These are phyloP conservation scores for Spea bombifrons DNA, from an alignment of 2,113 vertebrate genomes.

Conservation along the genomic window DNA sequence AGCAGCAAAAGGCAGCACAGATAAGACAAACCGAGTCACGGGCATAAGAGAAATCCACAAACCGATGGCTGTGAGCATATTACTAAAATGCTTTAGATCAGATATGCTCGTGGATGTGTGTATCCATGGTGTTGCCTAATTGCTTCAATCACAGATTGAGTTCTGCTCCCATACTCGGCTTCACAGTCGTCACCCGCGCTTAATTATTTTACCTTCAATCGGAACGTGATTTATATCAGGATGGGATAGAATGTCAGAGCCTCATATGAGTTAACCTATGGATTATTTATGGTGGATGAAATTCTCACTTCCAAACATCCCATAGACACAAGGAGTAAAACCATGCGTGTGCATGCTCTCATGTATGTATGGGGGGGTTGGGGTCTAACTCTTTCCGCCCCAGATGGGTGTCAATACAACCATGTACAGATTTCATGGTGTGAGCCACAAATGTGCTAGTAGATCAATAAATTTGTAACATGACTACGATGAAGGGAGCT, in stretches of 20 bases:
- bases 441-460: too few relatives aligned
- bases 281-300: too few relatives aligned
- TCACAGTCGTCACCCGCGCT: neutral
- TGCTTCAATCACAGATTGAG: neutral
- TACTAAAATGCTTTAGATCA: neutral
- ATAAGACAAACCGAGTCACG: neutral
- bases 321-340: too few relatives aligned
- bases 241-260: neutral
- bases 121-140: neutral
- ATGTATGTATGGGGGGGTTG: too few relatives aligned
- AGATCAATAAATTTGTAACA: too few relatives aligned
- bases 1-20: constrained; percentile 1
- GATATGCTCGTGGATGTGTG: neutral
- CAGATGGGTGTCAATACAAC: too few relatives aligned
- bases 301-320: too few relatives aligned
- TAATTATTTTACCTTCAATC: neutral
- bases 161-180: neutral
- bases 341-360: too few relatives aligned
- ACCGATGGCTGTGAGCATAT: neutral
- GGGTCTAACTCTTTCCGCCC: too few relatives aligned
- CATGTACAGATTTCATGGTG: too few relatives aligned
- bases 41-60: neutral
- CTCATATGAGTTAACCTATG: neutral
- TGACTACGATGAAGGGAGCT: too few relatives aligned
- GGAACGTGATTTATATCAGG: neutral